Percentiles rank a stretch among this genome's conserved stretches.
These are phyloP conservation scores for Microcebus ravelobensis DNA, from an alignment of 2,113 vertebrate species.

Conservation along the genomic window DNA sequence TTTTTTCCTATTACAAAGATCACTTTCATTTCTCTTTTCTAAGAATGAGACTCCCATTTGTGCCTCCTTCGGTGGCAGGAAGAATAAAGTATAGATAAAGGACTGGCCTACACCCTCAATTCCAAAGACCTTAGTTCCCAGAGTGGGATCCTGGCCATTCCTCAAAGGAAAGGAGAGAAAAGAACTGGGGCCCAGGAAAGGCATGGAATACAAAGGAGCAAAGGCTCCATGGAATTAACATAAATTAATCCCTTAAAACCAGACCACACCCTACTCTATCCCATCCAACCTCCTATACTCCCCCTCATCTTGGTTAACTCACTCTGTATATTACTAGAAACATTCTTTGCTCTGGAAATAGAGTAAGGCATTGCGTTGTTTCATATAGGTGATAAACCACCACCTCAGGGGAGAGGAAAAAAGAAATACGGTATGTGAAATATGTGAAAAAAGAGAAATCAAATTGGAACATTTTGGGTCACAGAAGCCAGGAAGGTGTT, in stretches of 20 bases:
- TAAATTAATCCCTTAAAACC: background rate
- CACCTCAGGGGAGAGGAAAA: background rate
- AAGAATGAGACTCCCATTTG: background rate
- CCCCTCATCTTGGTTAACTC: background rate
- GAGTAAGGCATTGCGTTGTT: background rate
- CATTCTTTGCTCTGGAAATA: background rate
- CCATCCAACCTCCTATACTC: background rate
- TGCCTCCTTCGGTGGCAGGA: background rate
- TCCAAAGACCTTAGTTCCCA: background rate
- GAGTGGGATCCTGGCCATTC: background rate
- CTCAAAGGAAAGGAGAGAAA: background rate
- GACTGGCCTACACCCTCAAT: background rate
- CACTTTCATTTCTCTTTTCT: background rate
- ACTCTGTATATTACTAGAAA: background rate
- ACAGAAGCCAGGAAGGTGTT: background rate
- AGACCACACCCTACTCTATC: background rate
- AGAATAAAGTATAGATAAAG: background rate
- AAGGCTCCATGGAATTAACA: background rate
- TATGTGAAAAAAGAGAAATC: background rate
- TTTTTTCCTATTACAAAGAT: background rate
- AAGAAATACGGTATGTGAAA: background rate
- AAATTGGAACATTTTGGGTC: background rate
- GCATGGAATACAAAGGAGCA: background rate
- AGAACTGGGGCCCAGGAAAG: background rate
- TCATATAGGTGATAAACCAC: background rate